Conservation (phyloP, 2,888 invertebrate genomes). For the Girardia tigrina region DNA sequence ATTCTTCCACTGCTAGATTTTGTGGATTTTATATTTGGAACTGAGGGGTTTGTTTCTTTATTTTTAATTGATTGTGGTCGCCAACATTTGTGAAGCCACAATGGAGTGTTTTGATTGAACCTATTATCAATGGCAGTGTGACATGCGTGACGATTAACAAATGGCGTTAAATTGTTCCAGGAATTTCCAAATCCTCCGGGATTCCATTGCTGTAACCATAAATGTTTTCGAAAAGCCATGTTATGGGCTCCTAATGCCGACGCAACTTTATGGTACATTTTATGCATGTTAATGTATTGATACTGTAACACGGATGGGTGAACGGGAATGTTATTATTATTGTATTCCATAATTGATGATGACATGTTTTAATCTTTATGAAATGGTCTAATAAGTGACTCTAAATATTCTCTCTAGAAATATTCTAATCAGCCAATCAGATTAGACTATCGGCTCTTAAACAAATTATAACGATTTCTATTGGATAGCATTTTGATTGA, state of each 20-base stretch:
- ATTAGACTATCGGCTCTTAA: constrained; percentile 14
- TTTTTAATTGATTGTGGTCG: background rate
- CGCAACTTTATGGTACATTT: constrained; percentile 14
- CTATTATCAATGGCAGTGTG: background rate
- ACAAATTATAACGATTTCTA: background rate
- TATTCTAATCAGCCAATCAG: background rate
- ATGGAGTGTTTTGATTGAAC: background rate
- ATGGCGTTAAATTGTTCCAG: background rate
- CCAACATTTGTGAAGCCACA: constrained; percentile 7
- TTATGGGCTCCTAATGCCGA: constrained; percentile 1
- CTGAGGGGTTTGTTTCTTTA: background rate
- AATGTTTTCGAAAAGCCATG: background rate
- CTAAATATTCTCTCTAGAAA: background rate
- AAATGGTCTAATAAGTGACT: background rate
- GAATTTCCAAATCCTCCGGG: background rate
- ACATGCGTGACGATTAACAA: background rate
- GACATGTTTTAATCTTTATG: background rate
- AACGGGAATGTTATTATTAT: background rate
- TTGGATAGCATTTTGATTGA: constrained; percentile 1
- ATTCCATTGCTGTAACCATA: constrained; percentile 23
- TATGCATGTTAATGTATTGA: constrained; percentile 9
- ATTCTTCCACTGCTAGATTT: background rate
- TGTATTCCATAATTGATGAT: constrained; percentile 15
- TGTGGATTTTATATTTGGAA: background rate
- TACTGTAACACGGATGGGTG: background rate